These are phyloP conservation scores for Heliconius ethilla DNA, from an alignment of 2,888 invertebrate genomes.

Conservation along the genomic window DNA sequence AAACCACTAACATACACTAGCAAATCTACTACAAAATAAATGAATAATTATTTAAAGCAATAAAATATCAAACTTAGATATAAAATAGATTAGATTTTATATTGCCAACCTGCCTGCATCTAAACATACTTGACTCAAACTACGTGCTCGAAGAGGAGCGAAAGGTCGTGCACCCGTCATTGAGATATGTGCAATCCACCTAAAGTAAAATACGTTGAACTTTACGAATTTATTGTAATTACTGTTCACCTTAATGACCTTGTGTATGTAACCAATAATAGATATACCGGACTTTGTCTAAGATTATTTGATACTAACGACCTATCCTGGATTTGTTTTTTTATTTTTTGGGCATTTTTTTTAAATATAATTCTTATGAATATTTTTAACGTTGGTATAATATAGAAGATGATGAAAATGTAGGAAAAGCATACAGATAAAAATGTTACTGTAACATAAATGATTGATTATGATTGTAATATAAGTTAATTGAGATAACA, in stretches of 20 bases:
- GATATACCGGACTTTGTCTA: not conserved
- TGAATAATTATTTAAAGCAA: not conserved
- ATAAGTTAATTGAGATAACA: too few species aligned
- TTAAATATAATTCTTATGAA: not conserved
- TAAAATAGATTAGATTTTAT: not conserved
- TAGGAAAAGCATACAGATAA: too few species aligned
- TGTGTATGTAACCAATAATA: not conserved
- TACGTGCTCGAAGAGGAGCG: constrained; percentile 19
- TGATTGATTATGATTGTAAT: too few species aligned
- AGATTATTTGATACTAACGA: not conserved
- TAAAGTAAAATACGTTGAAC: constrained; percentile 27
- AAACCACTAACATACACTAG: not conserved
- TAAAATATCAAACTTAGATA: not conserved
- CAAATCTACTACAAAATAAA: not conserved
- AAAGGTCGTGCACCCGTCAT: constrained; percentile 30
- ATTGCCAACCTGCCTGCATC: not conserved
- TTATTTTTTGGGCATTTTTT: not conserved
- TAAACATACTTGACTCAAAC: not conserved
- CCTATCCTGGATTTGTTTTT: not conserved
- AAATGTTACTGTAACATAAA: too few species aligned
- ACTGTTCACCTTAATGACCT: constrained; percentile 6
- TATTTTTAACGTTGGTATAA: too few species aligned
- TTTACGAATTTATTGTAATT: constrained; percentile 15
- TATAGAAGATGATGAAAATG: too few species aligned
- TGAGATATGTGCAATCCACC: constrained; percentile 31